Evolutionary conservation across 2,888 invertebrate genomes (phyloP).

Genomic region (Synergus gifuensis): DNA sequence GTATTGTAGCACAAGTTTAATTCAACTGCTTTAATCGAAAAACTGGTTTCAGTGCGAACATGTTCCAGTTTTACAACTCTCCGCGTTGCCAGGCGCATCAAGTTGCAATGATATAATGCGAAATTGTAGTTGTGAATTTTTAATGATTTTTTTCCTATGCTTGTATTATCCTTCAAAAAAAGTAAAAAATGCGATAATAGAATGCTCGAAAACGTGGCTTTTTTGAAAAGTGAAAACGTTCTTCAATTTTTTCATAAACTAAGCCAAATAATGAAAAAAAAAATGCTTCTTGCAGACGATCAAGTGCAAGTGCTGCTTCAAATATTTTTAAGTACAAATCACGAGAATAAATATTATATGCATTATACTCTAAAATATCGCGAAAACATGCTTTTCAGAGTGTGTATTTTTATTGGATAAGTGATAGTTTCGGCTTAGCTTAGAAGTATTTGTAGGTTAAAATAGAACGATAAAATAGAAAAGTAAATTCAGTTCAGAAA

Average conservation of each 20-base stretch:
- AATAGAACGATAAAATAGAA: constrained; percentile 27
- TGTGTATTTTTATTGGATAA: constrained; percentile 3
- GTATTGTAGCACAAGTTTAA: neutral
- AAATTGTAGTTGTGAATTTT: no score
- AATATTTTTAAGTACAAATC: no score
- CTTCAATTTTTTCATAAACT: no score
- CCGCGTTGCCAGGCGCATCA: neutral
- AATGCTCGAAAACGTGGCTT: no score
- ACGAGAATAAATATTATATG: neutral
- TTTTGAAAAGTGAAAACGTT: no score
- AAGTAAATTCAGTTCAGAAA: neutral
- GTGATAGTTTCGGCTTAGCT: neutral
- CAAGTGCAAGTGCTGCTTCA: no score
- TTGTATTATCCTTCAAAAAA: no score
- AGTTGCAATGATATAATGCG: no score
- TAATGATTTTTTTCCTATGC: no score
- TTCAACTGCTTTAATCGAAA: neutral
- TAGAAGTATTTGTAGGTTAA: constrained; percentile 36
- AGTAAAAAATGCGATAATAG: no score
- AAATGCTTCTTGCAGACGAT: no score
- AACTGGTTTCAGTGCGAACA: neutral
- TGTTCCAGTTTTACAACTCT: neutral
- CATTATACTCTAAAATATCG: neutral
- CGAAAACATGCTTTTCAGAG: neutral
- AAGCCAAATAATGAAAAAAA: no score